Evolutionary conservation across 2,797 vertebrate species (phyloP).

Genomic region (Anisognathus igniventris): DNA sequence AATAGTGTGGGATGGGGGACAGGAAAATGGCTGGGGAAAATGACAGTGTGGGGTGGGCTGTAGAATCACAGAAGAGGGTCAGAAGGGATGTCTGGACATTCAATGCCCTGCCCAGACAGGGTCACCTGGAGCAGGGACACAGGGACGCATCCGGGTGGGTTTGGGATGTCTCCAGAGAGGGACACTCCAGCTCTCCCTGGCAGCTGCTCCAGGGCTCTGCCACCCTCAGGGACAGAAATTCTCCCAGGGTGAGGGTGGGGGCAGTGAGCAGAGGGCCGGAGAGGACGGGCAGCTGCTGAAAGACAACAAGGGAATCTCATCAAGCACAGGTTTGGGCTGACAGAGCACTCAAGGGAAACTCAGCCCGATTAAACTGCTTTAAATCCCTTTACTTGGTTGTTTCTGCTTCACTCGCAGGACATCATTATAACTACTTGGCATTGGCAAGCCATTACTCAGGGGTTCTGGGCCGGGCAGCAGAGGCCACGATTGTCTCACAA

Average conservation of each 20-base stretch:
- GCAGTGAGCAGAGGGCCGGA: background rate
- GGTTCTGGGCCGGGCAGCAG: conserved; percentile 49
- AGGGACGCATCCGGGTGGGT: accelerated
- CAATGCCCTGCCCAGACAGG: no score
- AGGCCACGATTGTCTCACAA: conserved; percentile 67
- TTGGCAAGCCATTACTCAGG: conserved; percentile 59
- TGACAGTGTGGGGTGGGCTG: accelerated
- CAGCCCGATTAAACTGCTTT: background rate
- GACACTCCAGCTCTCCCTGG: background rate
- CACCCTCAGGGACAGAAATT: accelerated
- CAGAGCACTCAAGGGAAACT: background rate
- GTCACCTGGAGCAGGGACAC: background rate
- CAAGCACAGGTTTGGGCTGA: background rate
- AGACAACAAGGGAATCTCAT: background rate
- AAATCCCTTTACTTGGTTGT: conserved; percentile 16
- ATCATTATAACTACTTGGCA: conserved; percentile 29
- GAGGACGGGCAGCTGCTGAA: background rate
- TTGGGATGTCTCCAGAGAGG: background rate
- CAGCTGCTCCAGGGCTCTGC: background rate
- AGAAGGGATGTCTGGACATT: no score
- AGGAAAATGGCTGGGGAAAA: background rate
- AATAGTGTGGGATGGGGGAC: accelerated
- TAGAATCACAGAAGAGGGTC: no score
- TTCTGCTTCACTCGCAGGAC: conserved; percentile 44
- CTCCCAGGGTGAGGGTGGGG: accelerated